Evolutionary conservation across 2,113 vertebrate genomes (phyloP).

Genomic region (Clarias batrachus): DNA sequence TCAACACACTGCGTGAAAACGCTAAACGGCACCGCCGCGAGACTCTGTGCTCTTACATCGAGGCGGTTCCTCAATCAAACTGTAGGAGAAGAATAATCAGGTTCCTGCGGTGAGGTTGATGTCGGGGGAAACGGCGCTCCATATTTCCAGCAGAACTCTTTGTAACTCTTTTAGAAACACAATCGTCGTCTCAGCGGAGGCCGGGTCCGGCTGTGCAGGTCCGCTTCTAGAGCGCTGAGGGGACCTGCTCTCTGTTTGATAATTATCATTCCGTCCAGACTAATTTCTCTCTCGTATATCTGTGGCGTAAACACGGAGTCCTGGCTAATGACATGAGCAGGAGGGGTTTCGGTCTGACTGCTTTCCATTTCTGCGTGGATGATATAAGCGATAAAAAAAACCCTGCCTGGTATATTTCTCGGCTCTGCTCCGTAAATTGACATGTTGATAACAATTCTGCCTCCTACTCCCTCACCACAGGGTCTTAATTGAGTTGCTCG

Average conservation of each 20-base stretch:
- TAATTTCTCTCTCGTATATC: not conserved
- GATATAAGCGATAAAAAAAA: not conserved
- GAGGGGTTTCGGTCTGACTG: not conserved
- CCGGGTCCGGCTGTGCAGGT: not conserved
- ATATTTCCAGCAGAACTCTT: slow-evolving; percentile 10
- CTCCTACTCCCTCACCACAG: not conserved
- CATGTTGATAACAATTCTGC: not conserved
- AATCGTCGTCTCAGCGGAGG: not conserved
- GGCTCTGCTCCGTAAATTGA: not conserved
- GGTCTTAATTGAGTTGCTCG: not conserved
- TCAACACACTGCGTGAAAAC: not conserved
- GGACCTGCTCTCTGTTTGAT: not conserved
- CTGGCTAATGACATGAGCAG: not conserved
- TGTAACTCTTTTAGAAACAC: not conserved
- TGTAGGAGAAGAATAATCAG: not conserved
- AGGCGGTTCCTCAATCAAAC: not conserved
- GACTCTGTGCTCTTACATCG: not conserved
- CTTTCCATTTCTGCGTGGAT: not conserved
- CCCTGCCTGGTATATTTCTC: not conserved
- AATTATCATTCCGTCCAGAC: not conserved
- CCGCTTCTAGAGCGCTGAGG: not conserved
- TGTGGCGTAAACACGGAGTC: not conserved
- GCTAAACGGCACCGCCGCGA: not conserved
- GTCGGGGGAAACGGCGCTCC: not conserved
- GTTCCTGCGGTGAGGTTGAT: not conserved